Conservation (phyloP, 2,113 vertebrate genomes). For the Megaceryle torquata region DNA sequence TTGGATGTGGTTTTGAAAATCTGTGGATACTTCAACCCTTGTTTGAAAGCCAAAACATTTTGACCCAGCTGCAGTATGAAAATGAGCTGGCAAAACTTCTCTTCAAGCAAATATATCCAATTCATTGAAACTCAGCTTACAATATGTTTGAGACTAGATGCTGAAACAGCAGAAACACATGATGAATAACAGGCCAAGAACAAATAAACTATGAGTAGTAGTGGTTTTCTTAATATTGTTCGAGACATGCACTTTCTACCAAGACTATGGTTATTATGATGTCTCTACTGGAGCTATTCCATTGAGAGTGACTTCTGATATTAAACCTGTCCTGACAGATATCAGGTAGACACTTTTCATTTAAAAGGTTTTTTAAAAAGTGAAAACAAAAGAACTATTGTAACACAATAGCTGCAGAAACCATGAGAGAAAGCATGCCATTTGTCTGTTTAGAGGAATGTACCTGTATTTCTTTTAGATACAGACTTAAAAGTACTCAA, state of each 20-base stretch:
- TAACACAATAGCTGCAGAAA: background rate
- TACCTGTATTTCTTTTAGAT: background rate
- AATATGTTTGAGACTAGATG: conserved; percentile 14
- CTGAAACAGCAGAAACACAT: conserved; percentile 19
- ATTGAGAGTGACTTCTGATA: conserved; percentile 14
- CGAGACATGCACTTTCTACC: background rate
- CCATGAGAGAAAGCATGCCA: background rate
- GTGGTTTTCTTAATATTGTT: background rate
- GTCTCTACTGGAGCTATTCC: background rate
- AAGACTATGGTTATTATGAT: background rate
- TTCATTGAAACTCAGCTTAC: conserved; percentile 36
- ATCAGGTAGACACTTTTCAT: conserved; percentile 11
- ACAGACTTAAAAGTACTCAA: background rate
- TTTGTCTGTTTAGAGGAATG: background rate
- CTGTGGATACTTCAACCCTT: conserved; percentile 57
- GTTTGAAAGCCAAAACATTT: conserved; percentile 65
- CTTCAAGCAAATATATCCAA: conserved; percentile 40
- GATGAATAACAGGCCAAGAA: background rate
- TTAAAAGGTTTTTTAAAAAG: conserved; percentile 19
- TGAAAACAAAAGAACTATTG: background rate
- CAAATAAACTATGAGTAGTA: background rate
- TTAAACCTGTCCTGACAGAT: conserved; percentile 20
- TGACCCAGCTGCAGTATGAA: conserved; percentile 64
- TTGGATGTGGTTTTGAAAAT: conserved; percentile 66
- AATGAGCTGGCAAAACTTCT: conserved; percentile 49